Percentiles rank a stretch among this genome's conserved stretches.
These are phyloP conservation scores for Mimachlamys varia DNA, from an alignment of 2,888 invertebrate genomes.

Conservation along the genomic window DNA sequence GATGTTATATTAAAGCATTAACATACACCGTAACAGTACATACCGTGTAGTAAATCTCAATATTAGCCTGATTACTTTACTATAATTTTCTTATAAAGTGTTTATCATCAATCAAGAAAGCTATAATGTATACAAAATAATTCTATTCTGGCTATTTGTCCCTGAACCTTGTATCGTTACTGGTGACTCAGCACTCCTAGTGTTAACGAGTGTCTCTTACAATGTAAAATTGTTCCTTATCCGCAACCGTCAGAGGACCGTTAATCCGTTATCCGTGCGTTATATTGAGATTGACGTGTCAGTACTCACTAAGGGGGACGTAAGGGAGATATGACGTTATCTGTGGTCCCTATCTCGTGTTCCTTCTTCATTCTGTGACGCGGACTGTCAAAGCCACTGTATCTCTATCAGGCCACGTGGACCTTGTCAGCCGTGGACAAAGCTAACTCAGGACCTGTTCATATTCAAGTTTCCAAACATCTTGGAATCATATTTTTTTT, in stretches of 20 bases:
- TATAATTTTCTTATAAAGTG: too few relatives aligned
- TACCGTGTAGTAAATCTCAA: too few relatives aligned
- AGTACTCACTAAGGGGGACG: not conserved
- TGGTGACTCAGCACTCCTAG: too few relatives aligned
- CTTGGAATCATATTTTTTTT: too few relatives aligned
- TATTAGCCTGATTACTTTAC: too few relatives aligned
- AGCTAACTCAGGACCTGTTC: not conserved
- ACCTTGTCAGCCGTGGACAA: not conserved
- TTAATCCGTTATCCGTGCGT: not conserved
- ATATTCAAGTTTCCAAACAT: too few relatives aligned
- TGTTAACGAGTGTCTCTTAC: not conserved
- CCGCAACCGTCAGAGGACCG: not conserved
- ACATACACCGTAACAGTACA: too few relatives aligned
- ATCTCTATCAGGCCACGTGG: conserved; percentile 16
- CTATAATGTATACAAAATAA: too few relatives aligned
- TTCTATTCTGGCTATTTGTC: too few relatives aligned
- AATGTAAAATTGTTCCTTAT: conserved; percentile 1
- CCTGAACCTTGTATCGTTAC: too few relatives aligned
- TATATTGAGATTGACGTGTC: not conserved
- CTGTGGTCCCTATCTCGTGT: not conserved
- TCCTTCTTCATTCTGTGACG: not conserved
- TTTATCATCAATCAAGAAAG: too few relatives aligned
- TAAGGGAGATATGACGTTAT: not conserved
- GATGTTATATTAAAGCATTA: too few relatives aligned
- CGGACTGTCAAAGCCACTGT: not conserved